Conservation (phyloP, 2,113 vertebrate species). For the Ageneiosus marmoratus region DNA sequence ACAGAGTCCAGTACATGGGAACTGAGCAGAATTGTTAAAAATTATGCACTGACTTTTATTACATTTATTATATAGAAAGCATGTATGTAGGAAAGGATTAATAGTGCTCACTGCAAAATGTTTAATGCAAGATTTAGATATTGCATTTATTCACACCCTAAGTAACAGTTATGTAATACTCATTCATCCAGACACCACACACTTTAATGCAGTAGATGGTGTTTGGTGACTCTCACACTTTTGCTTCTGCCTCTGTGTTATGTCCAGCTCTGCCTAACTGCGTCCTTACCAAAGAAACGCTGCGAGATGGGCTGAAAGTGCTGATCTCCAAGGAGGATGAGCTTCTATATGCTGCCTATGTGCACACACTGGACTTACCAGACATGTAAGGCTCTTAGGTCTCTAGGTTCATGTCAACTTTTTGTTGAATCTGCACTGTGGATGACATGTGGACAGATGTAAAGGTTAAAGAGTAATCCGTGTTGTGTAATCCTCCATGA, state of each 20-base stretch:
- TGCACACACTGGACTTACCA: conserved; percentile 88
- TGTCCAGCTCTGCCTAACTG: conserved; percentile 78
- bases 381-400: conserved; percentile 82
- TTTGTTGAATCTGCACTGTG: neutral
- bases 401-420: neutral
- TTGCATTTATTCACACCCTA: neutral
- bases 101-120: neutral
- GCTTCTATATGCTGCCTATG: conserved; percentile 88
- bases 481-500: neutral
- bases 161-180: neutral
- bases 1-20: neutral
- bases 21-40: neutral
- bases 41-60: neutral
- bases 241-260: conserved; percentile 25
- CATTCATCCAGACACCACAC: neutral
- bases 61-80: neutral
- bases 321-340: conserved; percentile 95
- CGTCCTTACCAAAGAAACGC: conserved; percentile 85
- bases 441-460: neutral
- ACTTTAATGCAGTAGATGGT: neutral
- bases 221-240: neutral
- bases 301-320: conserved; percentile 90
- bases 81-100: neutral
- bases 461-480: neutral
- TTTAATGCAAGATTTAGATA: neutral